Evolutionary conservation across 2,888 invertebrate species (phyloP).

Genomic region (Sphecodes monilicornis): DNA sequence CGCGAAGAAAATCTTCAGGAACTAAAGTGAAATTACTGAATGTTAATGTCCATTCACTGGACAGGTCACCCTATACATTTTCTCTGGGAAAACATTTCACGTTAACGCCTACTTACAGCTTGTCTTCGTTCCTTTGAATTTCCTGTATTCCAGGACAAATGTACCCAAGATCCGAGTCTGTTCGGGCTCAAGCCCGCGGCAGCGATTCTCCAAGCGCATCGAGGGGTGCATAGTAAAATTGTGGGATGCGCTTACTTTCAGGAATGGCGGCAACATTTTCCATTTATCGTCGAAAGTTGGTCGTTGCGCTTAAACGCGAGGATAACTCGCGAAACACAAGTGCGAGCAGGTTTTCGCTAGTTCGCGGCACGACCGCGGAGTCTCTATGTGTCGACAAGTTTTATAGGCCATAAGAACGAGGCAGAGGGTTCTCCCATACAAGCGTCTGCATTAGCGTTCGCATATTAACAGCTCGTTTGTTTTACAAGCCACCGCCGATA

Average conservation of each 20-base stretch:
- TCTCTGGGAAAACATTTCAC: too few relatives aligned
- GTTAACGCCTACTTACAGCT: not conserved
- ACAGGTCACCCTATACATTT: too few relatives aligned
- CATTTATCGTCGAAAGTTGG: constrained; percentile 6
- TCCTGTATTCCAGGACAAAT: not conserved
- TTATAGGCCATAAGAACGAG: constrained; percentile 8
- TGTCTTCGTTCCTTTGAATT: not conserved
- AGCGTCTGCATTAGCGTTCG: constrained; percentile 14
- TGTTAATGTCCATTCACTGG: too few relatives aligned
- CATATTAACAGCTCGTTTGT: constrained; percentile 10
- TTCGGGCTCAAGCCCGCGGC: not conserved
- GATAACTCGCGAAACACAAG: not conserved
- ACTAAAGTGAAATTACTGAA: too few relatives aligned
- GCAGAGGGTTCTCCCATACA: not conserved
- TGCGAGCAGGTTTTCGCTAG: not conserved
- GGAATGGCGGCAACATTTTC: not conserved
- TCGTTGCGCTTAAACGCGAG: not conserved
- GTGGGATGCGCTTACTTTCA: not conserved
- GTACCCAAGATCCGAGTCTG: not conserved
- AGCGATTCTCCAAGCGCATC: not conserved
- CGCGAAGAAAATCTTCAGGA: too few relatives aligned
- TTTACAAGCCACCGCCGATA: not conserved
- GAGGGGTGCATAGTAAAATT: not conserved
- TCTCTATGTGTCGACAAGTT: constrained; percentile 2
- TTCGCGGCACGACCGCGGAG: not conserved